These are phyloP conservation scores for Pseudomugil gertrudae DNA, from an alignment of 2,797 vertebrate species.

Conservation along the genomic window DNA sequence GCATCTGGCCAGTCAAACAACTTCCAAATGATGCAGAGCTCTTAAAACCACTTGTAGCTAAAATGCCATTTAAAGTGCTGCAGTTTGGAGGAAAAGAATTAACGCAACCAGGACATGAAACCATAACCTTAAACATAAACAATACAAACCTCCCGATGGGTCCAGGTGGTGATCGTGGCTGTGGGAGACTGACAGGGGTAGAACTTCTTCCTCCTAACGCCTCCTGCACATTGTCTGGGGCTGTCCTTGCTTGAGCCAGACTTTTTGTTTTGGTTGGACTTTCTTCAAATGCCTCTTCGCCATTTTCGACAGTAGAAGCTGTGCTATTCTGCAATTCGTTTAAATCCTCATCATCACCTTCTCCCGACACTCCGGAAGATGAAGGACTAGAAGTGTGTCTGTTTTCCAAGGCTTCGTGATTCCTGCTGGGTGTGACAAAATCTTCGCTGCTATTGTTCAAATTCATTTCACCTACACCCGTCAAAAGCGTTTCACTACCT, in stretches of 20 bases:
- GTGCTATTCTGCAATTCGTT: conserved; percentile 51
- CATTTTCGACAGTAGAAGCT: conserved; percentile 52
- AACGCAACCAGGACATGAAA: not conserved
- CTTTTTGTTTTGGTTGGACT: conserved; percentile 61
- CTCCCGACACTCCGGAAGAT: conserved; percentile 69
- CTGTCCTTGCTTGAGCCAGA: conserved; percentile 60
- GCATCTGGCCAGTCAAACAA: not conserved
- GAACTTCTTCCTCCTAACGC: conserved; percentile 54
- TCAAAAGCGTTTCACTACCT: conserved; percentile 67
- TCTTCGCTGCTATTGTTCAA: conserved; percentile 72
- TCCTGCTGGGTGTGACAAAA: conserved; percentile 76
- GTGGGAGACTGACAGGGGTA: conserved; percentile 59
- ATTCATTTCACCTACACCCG: conserved; percentile 56
- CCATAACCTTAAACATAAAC: not conserved
- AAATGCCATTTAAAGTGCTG: not conserved
- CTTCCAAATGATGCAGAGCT: not conserved
- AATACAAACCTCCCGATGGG: conserved; percentile 76
- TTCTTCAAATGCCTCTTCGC: conserved; percentile 51
- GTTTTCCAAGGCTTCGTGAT: conserved; percentile 50
- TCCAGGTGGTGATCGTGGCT: conserved; percentile 50
- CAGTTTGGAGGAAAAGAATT: not conserved
- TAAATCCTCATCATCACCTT: conserved; percentile 59
- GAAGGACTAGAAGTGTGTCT: conserved; percentile 59
- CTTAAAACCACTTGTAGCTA: not conserved
- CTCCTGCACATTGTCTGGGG: conserved; percentile 65